Evolutionary conservation across 2,888 invertebrate genomes (phyloP).

Genomic region (Melanostoma scalare): DNA sequence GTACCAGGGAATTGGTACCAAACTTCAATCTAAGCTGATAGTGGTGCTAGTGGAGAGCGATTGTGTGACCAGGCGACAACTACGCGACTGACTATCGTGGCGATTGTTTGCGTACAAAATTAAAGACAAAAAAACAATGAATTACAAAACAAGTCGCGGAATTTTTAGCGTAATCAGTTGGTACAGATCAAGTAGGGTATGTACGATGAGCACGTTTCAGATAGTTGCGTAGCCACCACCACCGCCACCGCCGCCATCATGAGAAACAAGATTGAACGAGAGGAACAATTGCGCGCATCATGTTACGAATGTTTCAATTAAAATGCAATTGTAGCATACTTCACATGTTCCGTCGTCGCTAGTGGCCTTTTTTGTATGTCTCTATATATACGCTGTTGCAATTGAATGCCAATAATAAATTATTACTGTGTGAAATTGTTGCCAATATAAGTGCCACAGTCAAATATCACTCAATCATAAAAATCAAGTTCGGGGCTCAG

Average conservation of each 20-base stretch:
- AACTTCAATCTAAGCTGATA: not conserved
- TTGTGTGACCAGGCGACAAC: constrained; percentile 55
- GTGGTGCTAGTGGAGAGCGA: constrained; percentile 20
- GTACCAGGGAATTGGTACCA: constrained; percentile 52
- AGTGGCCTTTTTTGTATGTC: constrained; percentile 12
- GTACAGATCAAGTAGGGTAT: constrained; percentile 44
- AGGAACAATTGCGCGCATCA: constrained; percentile 72
- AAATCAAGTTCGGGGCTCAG: constrained; percentile 48
- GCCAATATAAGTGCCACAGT: constrained; percentile 28
- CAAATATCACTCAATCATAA: constrained; percentile 62
- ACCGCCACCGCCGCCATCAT: constrained; percentile 14
- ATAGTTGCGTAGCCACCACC: constrained; percentile 24
- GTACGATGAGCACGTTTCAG: constrained; percentile 64
- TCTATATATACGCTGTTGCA: not conserved
- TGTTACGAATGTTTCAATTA: constrained; percentile 74
- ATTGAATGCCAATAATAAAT: constrained; percentile 60
- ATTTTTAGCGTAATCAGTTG: constrained; percentile 69
- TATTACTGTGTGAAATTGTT: constrained; percentile 64
- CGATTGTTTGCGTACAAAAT: constrained; percentile 54
- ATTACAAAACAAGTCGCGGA: constrained; percentile 57
- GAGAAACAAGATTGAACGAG: constrained; percentile 19
- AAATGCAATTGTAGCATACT: constrained; percentile 74
- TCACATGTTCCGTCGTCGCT: constrained; percentile 61
- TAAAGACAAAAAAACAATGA: no score
- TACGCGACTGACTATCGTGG: constrained; percentile 41